Conservation (phyloP, 2,113 vertebrate genomes). For the Bubalus kerabau region DNA sequence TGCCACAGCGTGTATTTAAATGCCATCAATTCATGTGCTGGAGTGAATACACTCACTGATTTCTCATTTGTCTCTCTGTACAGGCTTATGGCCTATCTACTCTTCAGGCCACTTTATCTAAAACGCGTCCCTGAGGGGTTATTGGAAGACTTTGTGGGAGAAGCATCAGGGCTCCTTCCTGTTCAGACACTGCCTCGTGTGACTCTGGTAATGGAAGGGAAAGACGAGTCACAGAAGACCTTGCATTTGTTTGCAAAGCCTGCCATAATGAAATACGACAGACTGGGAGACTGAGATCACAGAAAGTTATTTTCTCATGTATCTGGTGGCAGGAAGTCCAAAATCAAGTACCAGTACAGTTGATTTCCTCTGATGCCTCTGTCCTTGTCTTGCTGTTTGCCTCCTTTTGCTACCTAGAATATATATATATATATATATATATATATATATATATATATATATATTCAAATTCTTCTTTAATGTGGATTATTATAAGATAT, state of each 20-base stretch:
- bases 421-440: neutral
- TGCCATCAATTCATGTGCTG: neutral
- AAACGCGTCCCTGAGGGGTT: neutral
- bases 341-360: neutral
- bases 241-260: neutral
- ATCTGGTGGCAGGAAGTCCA: neutral
- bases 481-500: neutral
- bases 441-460: neutral
- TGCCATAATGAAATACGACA: neutral
- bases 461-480: neutral
- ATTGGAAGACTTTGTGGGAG: neutral
- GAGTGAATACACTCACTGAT: neutral
- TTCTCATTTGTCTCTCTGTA: neutral
- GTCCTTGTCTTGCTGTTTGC: too few relatives aligned
- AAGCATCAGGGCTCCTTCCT: neutral
- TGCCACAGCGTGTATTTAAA: neutral
- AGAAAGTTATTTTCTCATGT: neutral
- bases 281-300: neutral
- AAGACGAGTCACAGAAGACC: neutral
- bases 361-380: neutral
- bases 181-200: fast-evolving
- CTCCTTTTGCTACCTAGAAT: neutral
- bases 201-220: neutral
- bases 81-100: neutral
- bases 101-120: neutral